Conservation (phyloP, 2,797 vertebrate genomes). For the Moxostoma hubbsi region DNA sequence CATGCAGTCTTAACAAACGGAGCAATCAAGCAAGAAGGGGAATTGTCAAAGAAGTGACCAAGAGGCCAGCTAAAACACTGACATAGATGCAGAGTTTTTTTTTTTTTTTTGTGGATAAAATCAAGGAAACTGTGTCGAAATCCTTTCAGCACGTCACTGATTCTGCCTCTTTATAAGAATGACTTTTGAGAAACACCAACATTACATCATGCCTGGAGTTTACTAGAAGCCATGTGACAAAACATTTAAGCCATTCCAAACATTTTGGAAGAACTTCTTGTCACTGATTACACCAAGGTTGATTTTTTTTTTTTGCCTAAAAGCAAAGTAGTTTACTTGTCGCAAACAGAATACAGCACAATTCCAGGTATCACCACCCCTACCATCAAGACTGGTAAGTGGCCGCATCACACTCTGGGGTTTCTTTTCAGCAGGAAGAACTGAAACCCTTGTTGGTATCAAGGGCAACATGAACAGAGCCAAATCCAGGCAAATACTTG, state of each 20-base stretch:
- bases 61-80: neutral
- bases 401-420: constrained; percentile 4
- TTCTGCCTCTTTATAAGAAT: neutral
- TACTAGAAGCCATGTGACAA: neutral
- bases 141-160: constrained; percentile 14
- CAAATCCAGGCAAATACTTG: constrained; percentile 12
- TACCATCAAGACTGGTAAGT: neutral
- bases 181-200: neutral
- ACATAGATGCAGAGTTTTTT: neutral
- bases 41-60: neutral
- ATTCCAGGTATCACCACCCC: constrained; percentile 5
- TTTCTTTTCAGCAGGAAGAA: neutral
- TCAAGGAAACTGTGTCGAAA: neutral
- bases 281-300: constrained; percentile 13
- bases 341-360: neutral
- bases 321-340: constrained; percentile 8
- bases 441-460: constrained; percentile 1
- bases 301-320: neutral
- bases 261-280: constrained; percentile 2
- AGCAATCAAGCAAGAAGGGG: constrained; percentile 20
- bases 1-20: neutral
- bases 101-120: constrained; percentile 17
- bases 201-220: constrained; percentile 22
- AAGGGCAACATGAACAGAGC: neutral
- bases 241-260: constrained; percentile 26